Base-by-base conservation (phyloP, 2,113 vertebrate species). In the Gambusia holbrooki region DNA sequence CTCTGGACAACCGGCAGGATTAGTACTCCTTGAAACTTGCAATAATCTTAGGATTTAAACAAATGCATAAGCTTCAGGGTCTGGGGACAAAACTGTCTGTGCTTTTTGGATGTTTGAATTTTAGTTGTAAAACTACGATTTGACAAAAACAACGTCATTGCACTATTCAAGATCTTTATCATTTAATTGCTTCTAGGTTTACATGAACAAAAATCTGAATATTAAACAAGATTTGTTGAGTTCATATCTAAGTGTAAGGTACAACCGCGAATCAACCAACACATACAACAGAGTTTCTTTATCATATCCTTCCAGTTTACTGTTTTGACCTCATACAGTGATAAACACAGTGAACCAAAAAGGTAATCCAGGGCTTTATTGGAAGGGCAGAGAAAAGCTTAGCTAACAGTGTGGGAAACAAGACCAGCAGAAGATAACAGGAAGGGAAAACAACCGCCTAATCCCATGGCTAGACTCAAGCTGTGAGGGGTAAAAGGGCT, bases 381-480 rank as follows among this genome's bases (percentile, higher is more conserved):
- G 19, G 25, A 74, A 71, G 74, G 40, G 27, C 63, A 73, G 45
- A 73, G 42, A 25, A 78, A 63, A 70, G 63, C 58, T 63, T 74
- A 79, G 81, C 68, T 77, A 84, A 76, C 61, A 79, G 76, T 88
- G 85, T 91, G 85, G 84, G 87, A 90, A 91, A 87, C 71, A 90
- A 85, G 80, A 87, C 69, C 60, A 48, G 74, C 66, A 75, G 83
- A 82, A 89, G 85, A 88, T 88, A 91, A 87, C 88, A 88, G 78
- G 87, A 90, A 89, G 79, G 33, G 84, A 91, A 93, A 92, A 78
- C 86, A 84, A 86, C 74, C 79, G 33, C 83, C 82, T 93, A 93
- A 93, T 93, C 88, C 89, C 73, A 72, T 54, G 77, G 84, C 90
- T 89, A 90, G 91, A 93, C 89, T 92, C 83, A 83, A 90, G 92